These are phyloP conservation scores for Delichon dasypus DNA, from an alignment of 2,797 vertebrate species.

Conservation along the genomic window DNA sequence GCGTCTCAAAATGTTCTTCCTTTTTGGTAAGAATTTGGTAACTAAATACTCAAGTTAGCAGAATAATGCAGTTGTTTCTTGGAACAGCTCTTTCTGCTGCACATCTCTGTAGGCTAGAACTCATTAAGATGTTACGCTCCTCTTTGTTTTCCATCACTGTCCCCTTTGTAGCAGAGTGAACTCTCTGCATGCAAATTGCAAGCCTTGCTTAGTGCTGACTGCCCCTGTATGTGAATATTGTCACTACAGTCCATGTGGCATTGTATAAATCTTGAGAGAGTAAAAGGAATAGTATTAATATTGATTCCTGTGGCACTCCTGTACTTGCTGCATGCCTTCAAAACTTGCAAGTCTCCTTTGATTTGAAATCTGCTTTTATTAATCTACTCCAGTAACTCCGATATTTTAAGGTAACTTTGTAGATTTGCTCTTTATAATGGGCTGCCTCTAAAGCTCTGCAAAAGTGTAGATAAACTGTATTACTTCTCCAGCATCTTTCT, in stretches of 20 bases:
- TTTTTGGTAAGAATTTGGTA: not conserved
- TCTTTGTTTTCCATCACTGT: slow-evolving; percentile 31
- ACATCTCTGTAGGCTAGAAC: not conserved
- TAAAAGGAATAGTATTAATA: not conserved
- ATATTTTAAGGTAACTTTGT: not conserved
- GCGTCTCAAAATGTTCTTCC: not conserved
- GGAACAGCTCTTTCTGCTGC: not conserved
- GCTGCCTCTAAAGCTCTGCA: not conserved
- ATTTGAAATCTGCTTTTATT: slow-evolving; percentile 20
- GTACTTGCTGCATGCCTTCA: not conserved
- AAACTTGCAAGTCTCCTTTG: slow-evolving; percentile 7
- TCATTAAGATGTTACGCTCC: not conserved
- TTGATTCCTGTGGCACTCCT: not conserved
- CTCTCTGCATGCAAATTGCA: not conserved
- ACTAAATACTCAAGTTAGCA: not conserved
- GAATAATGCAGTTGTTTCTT: not conserved
- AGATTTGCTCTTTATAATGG: not conserved
- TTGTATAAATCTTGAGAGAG: not conserved
- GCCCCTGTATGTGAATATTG: not conserved
- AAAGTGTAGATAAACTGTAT: not conserved
- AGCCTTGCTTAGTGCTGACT: not conserved
- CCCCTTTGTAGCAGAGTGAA: not conserved
- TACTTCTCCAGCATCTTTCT: not conserved
- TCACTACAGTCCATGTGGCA: not conserved
- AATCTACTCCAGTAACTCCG: not conserved